Percentiles rank a stretch among this genome's conserved stretches.
Evolutionary conservation across 2,113 vertebrate genomes (phyloP).

Genomic region (Pluvianellus socialis): DNA sequence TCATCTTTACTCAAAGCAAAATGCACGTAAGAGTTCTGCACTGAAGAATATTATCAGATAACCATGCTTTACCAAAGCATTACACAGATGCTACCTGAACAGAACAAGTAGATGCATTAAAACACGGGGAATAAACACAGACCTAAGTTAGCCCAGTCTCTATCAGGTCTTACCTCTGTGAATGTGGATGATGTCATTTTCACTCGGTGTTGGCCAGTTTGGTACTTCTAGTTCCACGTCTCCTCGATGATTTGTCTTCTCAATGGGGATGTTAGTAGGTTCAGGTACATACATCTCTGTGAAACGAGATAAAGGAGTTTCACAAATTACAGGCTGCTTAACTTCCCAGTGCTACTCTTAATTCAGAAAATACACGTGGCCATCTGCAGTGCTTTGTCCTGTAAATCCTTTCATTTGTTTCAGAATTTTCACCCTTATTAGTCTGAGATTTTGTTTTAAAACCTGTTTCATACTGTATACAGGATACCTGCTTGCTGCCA

Average conservation of each 20-base stretch:
- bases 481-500: not conserved
- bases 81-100: not conserved
- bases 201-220: slow-evolving; percentile 82
- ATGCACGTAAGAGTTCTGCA: not conserved
- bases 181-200: slow-evolving; percentile 85
- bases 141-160: not conserved
- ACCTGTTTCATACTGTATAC: not conserved
- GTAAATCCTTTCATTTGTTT: not conserved
- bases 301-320: slow-evolving; percentile 18
- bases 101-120: not conserved
- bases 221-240: slow-evolving; percentile 73
- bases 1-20: not conserved
- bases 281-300: slow-evolving; percentile 86
- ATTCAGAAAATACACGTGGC: not conserved
- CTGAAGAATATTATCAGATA: not conserved
- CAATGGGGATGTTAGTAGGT: slow-evolving; percentile 88
- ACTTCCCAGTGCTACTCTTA: not conserved
- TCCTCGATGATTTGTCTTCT: slow-evolving; percentile 84
- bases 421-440: not conserved
- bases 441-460: not conserved
- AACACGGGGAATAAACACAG: not conserved
- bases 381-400: not conserved
- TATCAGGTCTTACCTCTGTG: slow-evolving; percentile 77
- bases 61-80: not conserved
- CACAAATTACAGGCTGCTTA: not conserved